Evolutionary conservation across 1,140 invertebrate species (phyloP).

Genomic region (Neotoxoptera formosana): DNA sequence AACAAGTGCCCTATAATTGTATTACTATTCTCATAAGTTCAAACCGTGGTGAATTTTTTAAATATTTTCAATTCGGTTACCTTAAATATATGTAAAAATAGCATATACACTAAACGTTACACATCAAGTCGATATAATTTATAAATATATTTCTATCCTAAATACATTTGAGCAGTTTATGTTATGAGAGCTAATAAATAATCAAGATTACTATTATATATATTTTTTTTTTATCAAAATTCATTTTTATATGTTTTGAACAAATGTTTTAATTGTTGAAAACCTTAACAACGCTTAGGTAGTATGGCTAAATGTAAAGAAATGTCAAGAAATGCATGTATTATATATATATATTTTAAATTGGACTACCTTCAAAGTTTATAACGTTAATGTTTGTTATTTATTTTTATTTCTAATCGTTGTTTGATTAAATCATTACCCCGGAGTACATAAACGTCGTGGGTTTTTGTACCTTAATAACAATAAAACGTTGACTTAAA

Average conservation of each 20-base stretch:
- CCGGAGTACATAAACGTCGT: neutral
- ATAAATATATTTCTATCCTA: neutral
- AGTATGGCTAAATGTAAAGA: neutral
- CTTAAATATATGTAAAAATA: neutral
- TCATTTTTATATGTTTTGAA: no score
- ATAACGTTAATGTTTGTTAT: neutral
- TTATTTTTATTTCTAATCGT: conserved; percentile 8
- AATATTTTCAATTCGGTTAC: no score
- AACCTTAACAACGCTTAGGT: neutral
- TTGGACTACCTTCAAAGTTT: neutral
- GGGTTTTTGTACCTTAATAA: neutral
- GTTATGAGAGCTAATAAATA: neutral
- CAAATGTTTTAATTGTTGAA: neutral
- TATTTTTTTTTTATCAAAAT: neutral
- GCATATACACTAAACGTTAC: no score
- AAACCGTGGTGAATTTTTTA: no score
- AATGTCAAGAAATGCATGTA: neutral
- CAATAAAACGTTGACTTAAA: neutral
- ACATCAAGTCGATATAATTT: neutral
- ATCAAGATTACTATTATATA: no score
- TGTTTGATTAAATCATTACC: neutral
- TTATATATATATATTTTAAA: neutral
- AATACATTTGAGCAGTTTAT: neutral
- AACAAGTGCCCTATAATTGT: no score
- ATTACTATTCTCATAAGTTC: no score